Percentiles rank a stretch among this genome's conserved stretches.
Evolutionary conservation across 2,113 vertebrate genomes (phyloP).

Genomic region (Phoxinus phoxinus): DNA sequence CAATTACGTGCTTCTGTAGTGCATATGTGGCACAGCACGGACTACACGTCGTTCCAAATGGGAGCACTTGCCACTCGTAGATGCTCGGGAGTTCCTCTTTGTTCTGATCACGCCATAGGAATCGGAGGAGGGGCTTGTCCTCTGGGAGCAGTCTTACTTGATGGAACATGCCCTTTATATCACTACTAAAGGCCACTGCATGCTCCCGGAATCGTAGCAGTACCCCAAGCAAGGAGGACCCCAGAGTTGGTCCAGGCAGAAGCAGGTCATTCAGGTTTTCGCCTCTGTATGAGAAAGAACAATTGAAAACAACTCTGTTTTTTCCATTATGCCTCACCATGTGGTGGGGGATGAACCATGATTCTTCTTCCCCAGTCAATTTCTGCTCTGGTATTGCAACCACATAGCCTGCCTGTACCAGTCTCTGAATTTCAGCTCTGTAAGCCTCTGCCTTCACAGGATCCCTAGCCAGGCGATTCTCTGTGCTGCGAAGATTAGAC

Average conservation of each 20-base stretch:
- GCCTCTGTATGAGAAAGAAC: not conserved
- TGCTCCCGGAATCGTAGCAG: no score
- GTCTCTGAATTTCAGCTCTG: not conserved
- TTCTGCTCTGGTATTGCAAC: not conserved
- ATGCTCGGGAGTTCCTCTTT: not conserved
- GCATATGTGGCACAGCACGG: not conserved
- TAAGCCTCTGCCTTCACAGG: not conserved
- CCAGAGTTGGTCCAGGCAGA: not conserved
- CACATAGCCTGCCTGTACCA: not conserved
- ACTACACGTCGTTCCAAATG: not conserved
- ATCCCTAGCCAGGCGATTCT: not conserved
- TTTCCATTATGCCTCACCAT: not conserved
- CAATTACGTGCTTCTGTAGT: not conserved
- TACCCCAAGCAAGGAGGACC: no score
- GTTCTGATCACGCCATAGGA: not conserved
- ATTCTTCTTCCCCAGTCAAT: not conserved
- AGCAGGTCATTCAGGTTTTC: not conserved
- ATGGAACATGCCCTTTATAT: not conserved
- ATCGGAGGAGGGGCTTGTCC: not conserved
- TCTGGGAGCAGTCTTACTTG: not conserved
- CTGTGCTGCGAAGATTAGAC: not conserved
- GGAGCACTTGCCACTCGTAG: conserved; percentile 1
- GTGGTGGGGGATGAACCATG: not conserved
- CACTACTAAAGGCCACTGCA: no score
- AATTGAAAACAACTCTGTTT: not conserved